Conservation (phyloP, 1,140 invertebrate species). For the Orussus abietinus region DNA sequence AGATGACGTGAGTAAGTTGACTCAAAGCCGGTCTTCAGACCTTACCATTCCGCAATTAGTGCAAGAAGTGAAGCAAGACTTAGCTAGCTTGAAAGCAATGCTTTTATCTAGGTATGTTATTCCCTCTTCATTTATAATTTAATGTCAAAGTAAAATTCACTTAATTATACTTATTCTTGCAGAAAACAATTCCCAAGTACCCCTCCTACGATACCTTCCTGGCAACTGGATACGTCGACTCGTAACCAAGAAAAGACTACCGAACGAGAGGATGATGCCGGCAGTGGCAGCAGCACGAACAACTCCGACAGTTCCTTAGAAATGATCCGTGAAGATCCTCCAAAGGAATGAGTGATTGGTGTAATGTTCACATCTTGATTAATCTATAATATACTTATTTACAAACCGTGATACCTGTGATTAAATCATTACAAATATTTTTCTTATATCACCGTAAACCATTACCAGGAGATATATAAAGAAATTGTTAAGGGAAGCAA, state of each 20-base stretch:
- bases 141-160: too few relatives aligned
- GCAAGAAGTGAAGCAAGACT: conserved; percentile 68
- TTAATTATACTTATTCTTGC: conserved; percentile 4
- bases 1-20: conserved; percentile 56
- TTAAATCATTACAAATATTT: too few relatives aligned
- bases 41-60: conserved; percentile 58
- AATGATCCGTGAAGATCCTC: conserved; percentile 51
- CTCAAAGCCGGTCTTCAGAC: conserved; percentile 50
- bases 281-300: conserved; percentile 51
- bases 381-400: too few relatives aligned
- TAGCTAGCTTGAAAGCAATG: conserved; percentile 73
- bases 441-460: too few relatives aligned
- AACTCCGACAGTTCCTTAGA: conserved; percentile 53
- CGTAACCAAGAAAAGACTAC: conserved; percentile 40
- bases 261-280: conserved; percentile 49
- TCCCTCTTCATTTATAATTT: too few relatives aligned
- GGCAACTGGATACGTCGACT: conserved; percentile 59
- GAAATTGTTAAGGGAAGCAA: too few relatives aligned
- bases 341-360: conserved; percentile 48
- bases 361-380: too few relatives aligned
- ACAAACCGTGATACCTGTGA: too few relatives aligned
- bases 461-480: too few relatives aligned
- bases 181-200: conserved; percentile 74
- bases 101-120: conserved; percentile 67
- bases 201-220: conserved; percentile 70